Conservation (phyloP, 2,888 invertebrate genomes). For the Eristalis tenax region DNA sequence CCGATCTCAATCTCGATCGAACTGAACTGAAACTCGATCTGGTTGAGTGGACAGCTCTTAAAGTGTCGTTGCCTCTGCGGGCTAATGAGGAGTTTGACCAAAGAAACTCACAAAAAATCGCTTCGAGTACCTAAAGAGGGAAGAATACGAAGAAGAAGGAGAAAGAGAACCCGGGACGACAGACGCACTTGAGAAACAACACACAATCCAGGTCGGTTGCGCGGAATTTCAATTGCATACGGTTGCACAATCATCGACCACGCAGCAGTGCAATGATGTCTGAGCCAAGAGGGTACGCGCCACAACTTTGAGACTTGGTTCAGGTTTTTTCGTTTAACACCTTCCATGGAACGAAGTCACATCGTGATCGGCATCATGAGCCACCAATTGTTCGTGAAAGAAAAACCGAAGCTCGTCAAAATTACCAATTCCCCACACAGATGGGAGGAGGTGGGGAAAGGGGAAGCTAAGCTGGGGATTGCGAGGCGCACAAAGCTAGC, state of each 20-base stretch:
- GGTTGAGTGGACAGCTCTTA: neutral
- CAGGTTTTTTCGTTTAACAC: neutral
- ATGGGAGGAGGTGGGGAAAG: neutral
- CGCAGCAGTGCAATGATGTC: neutral
- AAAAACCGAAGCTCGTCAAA: neutral
- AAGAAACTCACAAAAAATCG: neutral
- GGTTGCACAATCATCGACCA: constrained; percentile 35
- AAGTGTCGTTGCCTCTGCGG: neutral
- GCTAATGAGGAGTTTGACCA: neutral
- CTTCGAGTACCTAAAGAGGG: neutral
- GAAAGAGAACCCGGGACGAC: neutral
- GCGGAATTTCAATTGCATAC: constrained; percentile 38
- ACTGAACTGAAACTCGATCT: neutral
- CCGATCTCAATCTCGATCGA: neutral
- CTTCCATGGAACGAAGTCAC: neutral
- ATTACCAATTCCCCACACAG: neutral
- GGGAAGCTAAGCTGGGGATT: neutral
- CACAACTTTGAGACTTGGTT: neutral
- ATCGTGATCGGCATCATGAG: neutral
- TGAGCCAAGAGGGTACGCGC: neutral
- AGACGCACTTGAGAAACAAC: constrained; percentile 3
- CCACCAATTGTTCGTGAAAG: neutral
- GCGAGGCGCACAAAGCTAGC: neutral
- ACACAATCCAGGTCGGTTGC: constrained; percentile 33
- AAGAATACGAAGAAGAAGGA: neutral